Percentiles rank a stretch among this genome's conserved stretches.
Conservation (phyloP, 2,797 vertebrate species). For the Siniperca obscura region DNA sequence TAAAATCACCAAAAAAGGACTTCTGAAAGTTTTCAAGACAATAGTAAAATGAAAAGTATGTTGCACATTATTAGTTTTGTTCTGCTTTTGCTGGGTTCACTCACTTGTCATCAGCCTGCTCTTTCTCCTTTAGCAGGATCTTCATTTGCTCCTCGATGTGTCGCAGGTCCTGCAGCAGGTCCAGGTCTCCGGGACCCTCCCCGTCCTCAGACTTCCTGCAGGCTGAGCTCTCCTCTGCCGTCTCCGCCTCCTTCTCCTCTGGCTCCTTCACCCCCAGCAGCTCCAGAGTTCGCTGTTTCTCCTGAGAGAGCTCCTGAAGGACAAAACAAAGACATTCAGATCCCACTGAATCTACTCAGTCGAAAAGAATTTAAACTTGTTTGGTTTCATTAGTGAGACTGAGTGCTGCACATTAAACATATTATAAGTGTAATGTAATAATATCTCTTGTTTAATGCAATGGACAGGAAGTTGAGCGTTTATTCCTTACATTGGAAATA, state of each 20-base stretch:
- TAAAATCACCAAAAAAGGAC: neutral
- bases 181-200: conserved; percentile 67
- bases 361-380: neutral
- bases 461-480: neutral
- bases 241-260: conserved; percentile 54
- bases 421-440: neutral
- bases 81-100: conserved; percentile 19
- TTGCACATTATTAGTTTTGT: neutral
- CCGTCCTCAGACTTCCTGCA: conserved; percentile 39
- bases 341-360: neutral
- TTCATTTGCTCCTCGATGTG: conserved; percentile 96
- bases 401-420: neutral
- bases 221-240: conserved; percentile 18
- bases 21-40: no score
- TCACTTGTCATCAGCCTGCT: conserved; percentile 91
- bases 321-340: neutral
- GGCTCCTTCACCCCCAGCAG: conserved; percentile 87
- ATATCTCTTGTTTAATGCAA: neutral
- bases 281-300: conserved; percentile 92
- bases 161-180: conserved; percentile 88
- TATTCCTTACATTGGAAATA: neutral
- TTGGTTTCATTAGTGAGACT: neutral
- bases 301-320: conserved; percentile 91
- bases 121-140: conserved; percentile 91
- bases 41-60: neutral